Percentiles rank a stretch among this genome's conserved stretches.
phyloP scores from a whole-genome alignment of 2,113 vertebrate species.

The Spea multiplicata region DNA sequence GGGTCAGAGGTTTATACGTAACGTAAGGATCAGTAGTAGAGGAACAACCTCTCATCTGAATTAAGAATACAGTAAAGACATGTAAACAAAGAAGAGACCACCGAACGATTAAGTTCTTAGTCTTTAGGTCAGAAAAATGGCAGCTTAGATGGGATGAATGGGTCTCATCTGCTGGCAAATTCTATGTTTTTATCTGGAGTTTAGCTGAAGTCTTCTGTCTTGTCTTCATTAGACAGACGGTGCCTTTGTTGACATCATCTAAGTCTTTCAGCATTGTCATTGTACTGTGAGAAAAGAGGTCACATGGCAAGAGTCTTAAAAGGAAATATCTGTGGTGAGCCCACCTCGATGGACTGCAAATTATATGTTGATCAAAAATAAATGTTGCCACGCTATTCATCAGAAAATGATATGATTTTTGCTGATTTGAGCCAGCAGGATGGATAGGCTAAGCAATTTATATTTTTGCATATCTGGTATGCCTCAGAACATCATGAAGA shows the following conservation, averaged over 20 bases:
- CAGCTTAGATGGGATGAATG: too few species aligned
- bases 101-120: too few species aligned
- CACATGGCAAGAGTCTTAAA: slow-evolving; percentile 4
- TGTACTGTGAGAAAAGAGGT: slow-evolving; percentile 22
- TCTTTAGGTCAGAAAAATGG: too few species aligned
- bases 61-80: not conserved
- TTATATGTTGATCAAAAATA: not conserved
- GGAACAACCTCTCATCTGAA: not conserved
- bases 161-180: too few species aligned
- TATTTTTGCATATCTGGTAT: too few species aligned
- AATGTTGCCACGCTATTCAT: not conserved
- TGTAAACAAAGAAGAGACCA: too few species aligned
- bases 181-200: slow-evolving; percentile 8
- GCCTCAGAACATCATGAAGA: too few species aligned
- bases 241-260: slow-evolving; percentile 16
- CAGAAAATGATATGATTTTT: too few species aligned
- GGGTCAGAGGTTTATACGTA: too few species aligned
- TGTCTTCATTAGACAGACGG: slow-evolving; percentile 9
- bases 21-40: too few species aligned
- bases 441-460: too few species aligned
- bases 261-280: slow-evolving; percentile 25
- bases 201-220: slow-evolving; percentile 14
- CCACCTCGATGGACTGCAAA: not conserved
- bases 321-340: not conserved
- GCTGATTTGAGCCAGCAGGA: too few species aligned